These are phyloP conservation scores for Rhineura floridana DNA, from an alignment of 2,113 vertebrate genomes.

Conservation along the genomic window DNA sequence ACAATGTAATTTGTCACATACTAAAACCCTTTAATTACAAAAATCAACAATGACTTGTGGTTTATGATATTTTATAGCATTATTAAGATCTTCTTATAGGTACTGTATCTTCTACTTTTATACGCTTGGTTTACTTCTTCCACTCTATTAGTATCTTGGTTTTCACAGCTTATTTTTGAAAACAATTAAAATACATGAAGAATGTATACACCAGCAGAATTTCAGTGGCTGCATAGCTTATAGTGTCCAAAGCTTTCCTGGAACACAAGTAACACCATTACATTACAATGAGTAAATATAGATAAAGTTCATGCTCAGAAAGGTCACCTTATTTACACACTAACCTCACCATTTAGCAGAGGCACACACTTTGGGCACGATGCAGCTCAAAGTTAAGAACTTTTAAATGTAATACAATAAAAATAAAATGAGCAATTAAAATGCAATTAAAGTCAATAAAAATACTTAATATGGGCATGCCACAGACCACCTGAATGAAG, in stretches of 20 bases:
- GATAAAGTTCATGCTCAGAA: constrained; percentile 52
- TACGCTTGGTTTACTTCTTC: neutral
- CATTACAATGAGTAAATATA: constrained; percentile 59
- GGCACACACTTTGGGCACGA: neutral
- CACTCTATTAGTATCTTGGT: neutral
- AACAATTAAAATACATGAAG: constrained; percentile 39
- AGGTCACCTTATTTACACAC: constrained; percentile 52
- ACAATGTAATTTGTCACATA: neutral
- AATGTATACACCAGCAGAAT: constrained; percentile 45
- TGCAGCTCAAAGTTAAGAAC: neutral
- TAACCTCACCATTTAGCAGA: constrained; percentile 44
- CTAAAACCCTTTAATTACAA: neutral
- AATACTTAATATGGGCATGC: too few species aligned
- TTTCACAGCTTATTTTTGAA: constrained; percentile 30
- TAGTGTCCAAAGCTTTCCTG: constrained; percentile 40
- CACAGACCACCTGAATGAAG: too few species aligned
- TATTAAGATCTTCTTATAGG: neutral
- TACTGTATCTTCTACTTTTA: neutral
- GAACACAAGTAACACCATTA: constrained; percentile 40
- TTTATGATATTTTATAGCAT: neutral
- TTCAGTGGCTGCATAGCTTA: constrained; percentile 32
- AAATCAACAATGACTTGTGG: neutral
- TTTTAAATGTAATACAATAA: too few species aligned
- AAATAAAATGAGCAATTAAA: neutral
- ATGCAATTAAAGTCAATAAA: too few species aligned